Conservation (phyloP, 1,140 invertebrate genomes). For the Himalopsyche phryganea region DNA sequence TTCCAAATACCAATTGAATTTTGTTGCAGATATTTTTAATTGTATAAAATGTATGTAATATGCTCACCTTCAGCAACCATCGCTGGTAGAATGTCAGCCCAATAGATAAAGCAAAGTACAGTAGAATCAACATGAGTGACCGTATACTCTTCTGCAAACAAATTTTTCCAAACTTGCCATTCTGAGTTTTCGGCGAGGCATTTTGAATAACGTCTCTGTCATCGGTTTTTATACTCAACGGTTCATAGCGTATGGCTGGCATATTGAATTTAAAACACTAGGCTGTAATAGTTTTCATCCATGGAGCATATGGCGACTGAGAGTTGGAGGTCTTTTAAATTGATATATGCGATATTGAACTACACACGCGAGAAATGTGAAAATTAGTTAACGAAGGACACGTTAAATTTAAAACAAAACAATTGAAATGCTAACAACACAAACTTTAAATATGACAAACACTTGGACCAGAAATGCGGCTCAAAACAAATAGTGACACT, state of each 20-base stretch:
- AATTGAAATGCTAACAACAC: too few relatives aligned
- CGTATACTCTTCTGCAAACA: constrained; percentile 44
- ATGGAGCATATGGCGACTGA: too few relatives aligned
- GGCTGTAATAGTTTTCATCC: too few relatives aligned
- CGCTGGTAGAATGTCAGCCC: constrained; percentile 96
- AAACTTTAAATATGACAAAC: too few relatives aligned
- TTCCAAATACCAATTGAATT: constrained; percentile 2
- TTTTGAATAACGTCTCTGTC: constrained; percentile 13
- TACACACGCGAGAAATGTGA: too few relatives aligned
- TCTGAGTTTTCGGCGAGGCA: constrained; percentile 2
- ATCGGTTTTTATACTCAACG: constrained; percentile 46
- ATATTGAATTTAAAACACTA: constrained; percentile 35
- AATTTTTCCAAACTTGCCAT: constrained; percentile 42
- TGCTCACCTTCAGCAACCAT: constrained; percentile 80
- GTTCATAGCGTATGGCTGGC: constrained; percentile 48
- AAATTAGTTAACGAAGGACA: too few relatives aligned
- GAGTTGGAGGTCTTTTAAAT: too few relatives aligned
- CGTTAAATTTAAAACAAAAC: too few relatives aligned
- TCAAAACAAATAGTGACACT: too few relatives aligned
- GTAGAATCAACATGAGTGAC: constrained; percentile 59
- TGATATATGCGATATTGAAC: too few relatives aligned
- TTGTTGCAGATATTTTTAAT: background rate
- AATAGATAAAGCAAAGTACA: constrained; percentile 89
- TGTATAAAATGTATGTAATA: too few relatives aligned
- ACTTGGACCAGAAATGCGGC: too few relatives aligned